Conservation (phyloP, 2,888 invertebrate genomes). For the Stenotaenia linearis region DNA sequence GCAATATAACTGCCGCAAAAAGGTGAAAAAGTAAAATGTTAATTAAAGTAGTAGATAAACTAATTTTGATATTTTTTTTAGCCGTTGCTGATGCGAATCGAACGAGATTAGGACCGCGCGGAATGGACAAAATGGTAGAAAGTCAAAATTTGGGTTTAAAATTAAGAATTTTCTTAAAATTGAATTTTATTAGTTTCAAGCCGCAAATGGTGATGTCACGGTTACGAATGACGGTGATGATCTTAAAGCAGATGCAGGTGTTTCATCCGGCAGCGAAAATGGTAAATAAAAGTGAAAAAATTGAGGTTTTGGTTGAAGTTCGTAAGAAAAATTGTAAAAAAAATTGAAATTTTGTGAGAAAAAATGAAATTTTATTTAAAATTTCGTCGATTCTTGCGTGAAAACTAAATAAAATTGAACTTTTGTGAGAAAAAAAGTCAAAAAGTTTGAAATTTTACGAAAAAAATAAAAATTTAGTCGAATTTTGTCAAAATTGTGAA, state of each 20-base stretch:
- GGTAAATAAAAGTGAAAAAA: conserved; percentile 54
- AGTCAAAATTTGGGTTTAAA: not conserved
- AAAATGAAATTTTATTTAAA: not conserved
- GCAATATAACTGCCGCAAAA: conserved; percentile 97
- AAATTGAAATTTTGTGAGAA: not conserved
- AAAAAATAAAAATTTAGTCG: not conserved
- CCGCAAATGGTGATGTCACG: conserved; percentile 94
- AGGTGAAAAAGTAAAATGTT: no score
- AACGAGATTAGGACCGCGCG: conserved; percentile 95
- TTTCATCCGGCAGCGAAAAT: conserved; percentile 98
- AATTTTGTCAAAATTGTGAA: not conserved
- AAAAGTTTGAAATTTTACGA: no score
- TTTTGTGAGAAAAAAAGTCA: no score
- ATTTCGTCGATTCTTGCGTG: no score
- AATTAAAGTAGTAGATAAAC: no score
- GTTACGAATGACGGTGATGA: conserved; percentile 99
- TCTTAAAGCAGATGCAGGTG: conserved; percentile 97
- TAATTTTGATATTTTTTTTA: conserved; percentile 47
- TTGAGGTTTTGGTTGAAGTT: conserved; percentile 61
- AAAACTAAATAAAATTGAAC: no score
- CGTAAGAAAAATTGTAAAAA: not conserved
- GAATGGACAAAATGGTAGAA: conserved; percentile 98
- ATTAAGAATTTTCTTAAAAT: not conserved
- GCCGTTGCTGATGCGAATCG: conserved; percentile 98
- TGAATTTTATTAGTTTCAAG: conserved; percentile 69